Evolutionary conservation across 2,888 invertebrate genomes (phyloP), one percentile per base, ranked within the genome.

Genomic region (Hylaea fasciaria): DNA sequence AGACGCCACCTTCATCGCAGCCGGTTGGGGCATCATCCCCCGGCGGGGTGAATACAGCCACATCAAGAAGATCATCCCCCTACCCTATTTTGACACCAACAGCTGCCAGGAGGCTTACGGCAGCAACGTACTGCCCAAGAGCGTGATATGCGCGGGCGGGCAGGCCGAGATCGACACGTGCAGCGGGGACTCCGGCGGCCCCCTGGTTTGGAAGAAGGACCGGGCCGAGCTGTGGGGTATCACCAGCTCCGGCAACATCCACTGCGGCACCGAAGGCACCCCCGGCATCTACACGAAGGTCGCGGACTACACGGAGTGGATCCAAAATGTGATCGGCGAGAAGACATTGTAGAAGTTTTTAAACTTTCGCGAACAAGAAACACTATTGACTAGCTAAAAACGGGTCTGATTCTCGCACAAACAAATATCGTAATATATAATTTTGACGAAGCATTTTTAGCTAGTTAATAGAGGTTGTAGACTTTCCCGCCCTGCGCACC

Each of bases 111-210:
- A 62, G 1, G 68, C 71, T 0, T 84, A 81, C 57, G 66, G 66
- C 2, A 17, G 50, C 2, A 68, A 62, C 0, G 49, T 60, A 2
- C 46, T 87, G 0, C 82, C 85, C 0, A 52, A 74, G 0, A 68
- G 74, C 13, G 63, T 73, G 0, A 78, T 87, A 8, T 87, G 87
- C 29, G 87, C 88, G 0, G 87, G 87, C 0, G 87, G 87, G 0
- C 65, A 76, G 53, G 64, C 68, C 0, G 78, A 74, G 0, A 57
- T 82, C 0, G 87, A 87, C 17, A 83, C 84, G 0, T 87, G 87
- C 63, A 72, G 76, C 2, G 87, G 87, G 0, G 88, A 87, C 56
- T 86, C 87, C 0, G 87, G 87, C 0, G 87, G 87, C 0, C 88
- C 87, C 1, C 52, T 87, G 0, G 73, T 79, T 2, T 76, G 76